Conservation (phyloP, 2,888 invertebrate genomes). For the Acanthopleura granulata region DNA sequence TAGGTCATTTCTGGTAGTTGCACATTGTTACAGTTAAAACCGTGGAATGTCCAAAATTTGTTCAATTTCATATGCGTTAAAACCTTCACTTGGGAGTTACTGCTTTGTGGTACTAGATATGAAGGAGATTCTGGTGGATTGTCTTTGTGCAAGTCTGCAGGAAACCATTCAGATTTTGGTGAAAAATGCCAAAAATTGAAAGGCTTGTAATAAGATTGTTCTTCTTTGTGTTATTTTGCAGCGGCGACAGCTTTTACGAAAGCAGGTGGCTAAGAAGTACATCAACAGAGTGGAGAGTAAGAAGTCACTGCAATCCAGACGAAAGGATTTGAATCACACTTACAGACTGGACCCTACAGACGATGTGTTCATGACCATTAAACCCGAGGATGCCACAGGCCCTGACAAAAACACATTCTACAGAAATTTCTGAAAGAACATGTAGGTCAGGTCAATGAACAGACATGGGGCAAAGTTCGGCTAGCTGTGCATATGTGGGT, state of each 20-base stretch:
- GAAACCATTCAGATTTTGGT: too few relatives aligned
- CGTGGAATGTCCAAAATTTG: too few relatives aligned
- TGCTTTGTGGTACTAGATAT: too few relatives aligned
- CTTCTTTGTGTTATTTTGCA: constrained; percentile 60
- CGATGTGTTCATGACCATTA: constrained; percentile 66
- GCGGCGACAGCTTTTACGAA: constrained; percentile 80
- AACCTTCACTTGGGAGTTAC: too few relatives aligned
- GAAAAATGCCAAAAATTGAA: too few relatives aligned
- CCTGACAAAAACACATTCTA: constrained; percentile 30
- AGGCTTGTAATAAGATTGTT: not conserved
- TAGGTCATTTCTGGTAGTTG: too few relatives aligned
- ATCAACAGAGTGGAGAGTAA: constrained; percentile 85
- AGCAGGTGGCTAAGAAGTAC: constrained; percentile 82
- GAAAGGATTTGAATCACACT: constrained; percentile 78
- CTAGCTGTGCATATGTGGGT: too few relatives aligned
- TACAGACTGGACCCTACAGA: constrained; percentile 73
- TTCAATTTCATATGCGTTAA: too few relatives aligned
- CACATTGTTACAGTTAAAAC: too few relatives aligned
- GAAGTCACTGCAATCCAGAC: constrained; percentile 79
- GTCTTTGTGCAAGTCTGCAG: too few relatives aligned
- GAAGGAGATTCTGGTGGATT: too few relatives aligned
- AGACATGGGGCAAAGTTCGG: too few relatives aligned
- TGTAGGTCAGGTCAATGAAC: not conserved
- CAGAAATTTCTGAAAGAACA: constrained; percentile 22
- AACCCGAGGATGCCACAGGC: constrained; percentile 39